phyloP scores from a whole-genome alignment of 2,113 vertebrate genomes.

The Laticauda colubrina region DNA sequence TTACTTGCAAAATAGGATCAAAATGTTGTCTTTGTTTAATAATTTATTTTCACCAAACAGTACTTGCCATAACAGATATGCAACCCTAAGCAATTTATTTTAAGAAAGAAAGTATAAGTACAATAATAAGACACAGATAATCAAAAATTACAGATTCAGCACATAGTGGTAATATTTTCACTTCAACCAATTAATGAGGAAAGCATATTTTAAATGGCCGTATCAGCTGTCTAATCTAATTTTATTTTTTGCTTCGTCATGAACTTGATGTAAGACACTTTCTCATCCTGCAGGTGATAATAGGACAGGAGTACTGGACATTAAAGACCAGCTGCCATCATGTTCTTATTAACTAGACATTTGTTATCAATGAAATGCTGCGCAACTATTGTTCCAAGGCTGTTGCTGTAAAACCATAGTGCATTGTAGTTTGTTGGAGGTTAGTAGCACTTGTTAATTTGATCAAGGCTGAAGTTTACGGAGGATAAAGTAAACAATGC shows the following conservation, averaged over 20 bases:
- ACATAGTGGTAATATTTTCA: neutral
- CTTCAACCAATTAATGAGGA: neutral
- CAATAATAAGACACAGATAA: neutral
- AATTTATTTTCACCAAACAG: neutral
- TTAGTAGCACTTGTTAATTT: conserved; percentile 90
- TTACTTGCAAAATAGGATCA: neutral
- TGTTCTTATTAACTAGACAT: conserved; percentile 60
- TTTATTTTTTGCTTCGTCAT: rapidly evolving
- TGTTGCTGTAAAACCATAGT: conserved; percentile 80
- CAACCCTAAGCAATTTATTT: neutral
- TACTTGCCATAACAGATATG: neutral
- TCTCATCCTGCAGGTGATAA: neutral
- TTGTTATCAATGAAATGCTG: conserved; percentile 72
- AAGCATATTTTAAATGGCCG: neutral
- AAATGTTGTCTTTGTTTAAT: neutral
- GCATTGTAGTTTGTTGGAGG: conserved; percentile 78
- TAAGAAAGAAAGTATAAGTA: neutral
- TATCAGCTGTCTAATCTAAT: neutral
- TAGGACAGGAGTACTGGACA: conserved; percentile 27
- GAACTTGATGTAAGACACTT: conserved; percentile 4
- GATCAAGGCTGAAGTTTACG: conserved; percentile 91
- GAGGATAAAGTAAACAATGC: conserved; percentile 97
- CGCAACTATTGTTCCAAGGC: conserved; percentile 76
- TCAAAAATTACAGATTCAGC: neutral
- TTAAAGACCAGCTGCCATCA: conserved; percentile 52